Conservation (phyloP, 2,797 vertebrate genomes). For the Silurus aristotelis region DNA sequence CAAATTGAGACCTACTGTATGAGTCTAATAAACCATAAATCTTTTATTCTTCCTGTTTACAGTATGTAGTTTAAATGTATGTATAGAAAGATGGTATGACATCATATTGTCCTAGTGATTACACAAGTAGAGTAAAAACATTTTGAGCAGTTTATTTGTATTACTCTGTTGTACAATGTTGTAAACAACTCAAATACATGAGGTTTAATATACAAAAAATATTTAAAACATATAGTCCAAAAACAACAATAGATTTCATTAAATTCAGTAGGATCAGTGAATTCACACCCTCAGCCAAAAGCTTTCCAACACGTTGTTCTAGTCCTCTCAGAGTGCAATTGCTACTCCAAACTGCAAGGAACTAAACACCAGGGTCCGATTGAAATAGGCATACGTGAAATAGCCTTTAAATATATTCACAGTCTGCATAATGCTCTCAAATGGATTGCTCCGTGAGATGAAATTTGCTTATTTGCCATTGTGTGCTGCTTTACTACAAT, state of each 20-base stretch:
- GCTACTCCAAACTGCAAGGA: background rate
- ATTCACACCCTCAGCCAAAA: no score
- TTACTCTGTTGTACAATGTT: background rate
- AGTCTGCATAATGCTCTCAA: slow-evolving; percentile 5
- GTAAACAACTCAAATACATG: background rate
- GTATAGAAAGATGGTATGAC: no score
- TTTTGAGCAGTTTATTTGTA: no score
- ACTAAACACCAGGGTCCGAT: background rate
- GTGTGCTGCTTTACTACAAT: background rate
- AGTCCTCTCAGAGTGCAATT: background rate
- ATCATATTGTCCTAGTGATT: no score
- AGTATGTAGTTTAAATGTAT: background rate
- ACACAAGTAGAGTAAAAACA: no score
- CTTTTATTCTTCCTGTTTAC: background rate
- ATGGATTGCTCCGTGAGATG: slow-evolving; percentile 10
- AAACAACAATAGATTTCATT: background rate
- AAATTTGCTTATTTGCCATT: slow-evolving; percentile 19
- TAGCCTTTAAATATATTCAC: background rate
- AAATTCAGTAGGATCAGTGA: background rate
- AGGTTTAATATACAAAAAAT: background rate
- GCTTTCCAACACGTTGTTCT: background rate
- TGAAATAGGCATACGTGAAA: background rate
- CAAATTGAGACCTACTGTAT: background rate
- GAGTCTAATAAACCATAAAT: background rate
- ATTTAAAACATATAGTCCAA: background rate